Base-by-base conservation (phyloP, 2,888 invertebrate species). In the Drosophila kambysellisi region DNA sequence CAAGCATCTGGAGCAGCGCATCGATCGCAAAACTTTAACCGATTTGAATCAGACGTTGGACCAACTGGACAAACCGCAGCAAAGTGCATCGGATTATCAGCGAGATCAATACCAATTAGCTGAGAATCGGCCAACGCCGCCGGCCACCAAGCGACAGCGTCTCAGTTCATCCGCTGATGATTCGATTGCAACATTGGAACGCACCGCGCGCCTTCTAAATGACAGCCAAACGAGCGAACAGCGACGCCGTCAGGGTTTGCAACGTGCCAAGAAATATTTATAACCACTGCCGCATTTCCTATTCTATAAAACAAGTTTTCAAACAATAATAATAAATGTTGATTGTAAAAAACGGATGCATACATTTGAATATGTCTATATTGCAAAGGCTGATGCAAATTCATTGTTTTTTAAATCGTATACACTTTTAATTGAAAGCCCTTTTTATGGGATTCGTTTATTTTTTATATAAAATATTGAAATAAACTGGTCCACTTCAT, bases 261-360 rank as follows among this genome's bases (percentile, higher is more conserved):
- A 81, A 32, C 68, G 68, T 51, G 81, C 69, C 66, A 64, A 79
- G 35, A 66, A 69, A 66, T 69, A 64, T 54, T 51, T 79, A 39
- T 77, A 74, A 61, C 37, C 11, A 25, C 20, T 11, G 9, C 11
- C 6, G 17, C 25, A 37, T 43, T 51, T 51, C 25, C 8, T 30
- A 20, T 57, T 41, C n/a, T 41, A n/a, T 41, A 41, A n/a, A n/a
- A 3, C n/a, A 41, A 9, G n/a, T 41, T 41, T 41, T 41, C 9
- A n/a, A 41, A 17, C n/a, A 9, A 17, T 41, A 9, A 41, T 41
- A 41, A 41, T 41, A n/a, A 41, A 41, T n/a, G 4, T n/a, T 9
- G 8, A 25, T 25, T 25, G 25, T 25, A 25, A 25, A 9, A 9
- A 41, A 11, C 11, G 33, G 33, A 33, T 33, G 33, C 33, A 33